Conservation (phyloP, 1,140 invertebrate species). For the Rhopalosiphum padi region DNA sequence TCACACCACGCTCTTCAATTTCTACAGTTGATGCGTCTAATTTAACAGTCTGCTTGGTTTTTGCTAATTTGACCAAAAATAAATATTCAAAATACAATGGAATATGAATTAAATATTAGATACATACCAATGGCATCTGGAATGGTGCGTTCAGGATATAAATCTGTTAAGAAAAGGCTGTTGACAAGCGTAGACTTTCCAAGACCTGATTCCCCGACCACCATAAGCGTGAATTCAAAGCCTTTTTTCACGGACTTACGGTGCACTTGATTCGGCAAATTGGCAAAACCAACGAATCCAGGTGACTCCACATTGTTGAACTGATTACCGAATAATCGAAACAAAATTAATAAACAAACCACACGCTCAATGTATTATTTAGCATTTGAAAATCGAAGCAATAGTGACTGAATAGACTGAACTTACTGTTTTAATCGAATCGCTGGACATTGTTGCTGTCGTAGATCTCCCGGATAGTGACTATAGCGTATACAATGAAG, state of each 20-base stretch:
- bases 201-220: constrained; percentile 94
- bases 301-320: constrained; percentile 83
- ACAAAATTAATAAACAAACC: constrained; percentile 4
- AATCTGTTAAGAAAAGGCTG: constrained; percentile 95
- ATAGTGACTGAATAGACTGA: too few relatives aligned
- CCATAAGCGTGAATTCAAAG: constrained; percentile 98
- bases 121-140: constrained; percentile 80
- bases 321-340: constrained; percentile 65
- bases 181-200: constrained; percentile 99
- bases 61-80: constrained; percentile 68
- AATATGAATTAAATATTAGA: background rate
- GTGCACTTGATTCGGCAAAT: constrained; percentile 94
- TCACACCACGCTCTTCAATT: constrained; percentile 92
- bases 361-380: background rate
- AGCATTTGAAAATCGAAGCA: background rate
- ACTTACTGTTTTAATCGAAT: constrained; percentile 65
- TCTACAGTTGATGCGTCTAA: constrained; percentile 91
- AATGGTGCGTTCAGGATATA: constrained; percentile 88
- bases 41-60: constrained; percentile 87
- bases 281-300: constrained; percentile 92
- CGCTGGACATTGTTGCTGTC: constrained; percentile 62
- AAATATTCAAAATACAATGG: background rate
- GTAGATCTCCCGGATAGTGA: background rate
- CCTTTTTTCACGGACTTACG: constrained; percentile 97
- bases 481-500: background rate